Evolutionary conservation across 2,797 vertebrate genomes (phyloP).

Genomic region (Vespertilio murinus): DNA sequence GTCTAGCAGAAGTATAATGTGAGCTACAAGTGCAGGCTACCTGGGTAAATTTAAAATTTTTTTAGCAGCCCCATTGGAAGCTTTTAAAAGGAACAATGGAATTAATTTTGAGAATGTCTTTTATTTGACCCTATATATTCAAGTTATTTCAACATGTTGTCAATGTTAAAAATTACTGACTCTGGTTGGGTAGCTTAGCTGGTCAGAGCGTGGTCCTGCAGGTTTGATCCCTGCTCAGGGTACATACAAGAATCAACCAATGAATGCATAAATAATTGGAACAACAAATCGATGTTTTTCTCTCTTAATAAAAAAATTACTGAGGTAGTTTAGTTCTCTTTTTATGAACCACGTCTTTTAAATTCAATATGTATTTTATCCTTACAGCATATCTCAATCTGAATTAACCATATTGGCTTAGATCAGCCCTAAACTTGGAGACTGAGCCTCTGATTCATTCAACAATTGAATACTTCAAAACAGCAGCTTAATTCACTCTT

Average conservation of each 20-base stretch:
- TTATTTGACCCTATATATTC: slow-evolving; percentile 30
- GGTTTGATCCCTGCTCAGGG: neutral
- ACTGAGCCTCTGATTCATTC: slow-evolving; percentile 24
- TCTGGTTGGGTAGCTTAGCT: neutral
- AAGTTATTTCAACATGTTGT: slow-evolving; percentile 19
- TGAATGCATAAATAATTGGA: neutral
- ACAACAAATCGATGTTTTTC: neutral
- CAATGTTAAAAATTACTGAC: neutral
- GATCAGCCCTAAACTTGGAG: neutral
- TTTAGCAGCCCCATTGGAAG: neutral
- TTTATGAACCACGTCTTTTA: slow-evolving; percentile 34
- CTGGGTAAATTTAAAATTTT: neutral
- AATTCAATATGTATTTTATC: slow-evolving; percentile 17
- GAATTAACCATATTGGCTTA: neutral
- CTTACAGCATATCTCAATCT: neutral
- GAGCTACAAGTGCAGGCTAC: neutral
- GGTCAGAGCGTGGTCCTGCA: neutral
- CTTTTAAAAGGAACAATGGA: slow-evolving; percentile 14
- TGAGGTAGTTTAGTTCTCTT: neutral
- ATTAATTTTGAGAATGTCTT: slow-evolving; percentile 34
- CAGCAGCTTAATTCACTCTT: slow-evolving; percentile 38
- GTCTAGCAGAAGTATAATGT: neutral
- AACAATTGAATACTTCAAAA: slow-evolving; percentile 1
- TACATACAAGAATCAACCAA: neutral
- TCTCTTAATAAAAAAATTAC: neutral